Evolutionary conservation across 2,113 vertebrate genomes (phyloP).

Genomic region (Tricholaema leucomelas): DNA sequence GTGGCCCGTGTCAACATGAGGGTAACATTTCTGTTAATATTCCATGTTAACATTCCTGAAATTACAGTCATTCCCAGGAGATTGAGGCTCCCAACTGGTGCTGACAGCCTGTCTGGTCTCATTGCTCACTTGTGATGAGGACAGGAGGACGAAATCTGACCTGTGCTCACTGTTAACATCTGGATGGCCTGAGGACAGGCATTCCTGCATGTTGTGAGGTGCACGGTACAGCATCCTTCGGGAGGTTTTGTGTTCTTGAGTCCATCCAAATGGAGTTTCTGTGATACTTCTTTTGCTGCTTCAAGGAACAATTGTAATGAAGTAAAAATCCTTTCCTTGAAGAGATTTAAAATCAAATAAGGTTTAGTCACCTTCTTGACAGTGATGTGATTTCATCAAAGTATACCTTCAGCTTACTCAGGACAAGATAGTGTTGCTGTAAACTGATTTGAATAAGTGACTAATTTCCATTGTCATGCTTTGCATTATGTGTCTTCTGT

Average conservation of each 20-base stretch:
- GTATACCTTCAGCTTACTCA: background rate
- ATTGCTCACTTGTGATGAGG: background rate
- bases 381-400: background rate
- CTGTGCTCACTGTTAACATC: background rate
- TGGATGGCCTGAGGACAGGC: background rate
- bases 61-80: background rate
- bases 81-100: background rate
- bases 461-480: background rate
- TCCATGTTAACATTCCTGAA: background rate
- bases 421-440: background rate
- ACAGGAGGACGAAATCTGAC: background rate
- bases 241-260: background rate
- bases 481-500: background rate
- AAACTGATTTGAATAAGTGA: background rate
- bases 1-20: background rate
- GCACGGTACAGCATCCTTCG: rapidly evolving
- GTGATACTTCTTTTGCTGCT: background rate
- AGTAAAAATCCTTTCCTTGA: background rate
- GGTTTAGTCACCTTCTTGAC: background rate
- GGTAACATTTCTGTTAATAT: background rate
- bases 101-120: background rate
- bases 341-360: background rate
- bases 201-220: rapidly evolving
- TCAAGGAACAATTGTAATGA: background rate
- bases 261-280: background rate